phyloP scores from a whole-genome alignment of 1,140 invertebrate species.

The Platyura marginata region DNA sequence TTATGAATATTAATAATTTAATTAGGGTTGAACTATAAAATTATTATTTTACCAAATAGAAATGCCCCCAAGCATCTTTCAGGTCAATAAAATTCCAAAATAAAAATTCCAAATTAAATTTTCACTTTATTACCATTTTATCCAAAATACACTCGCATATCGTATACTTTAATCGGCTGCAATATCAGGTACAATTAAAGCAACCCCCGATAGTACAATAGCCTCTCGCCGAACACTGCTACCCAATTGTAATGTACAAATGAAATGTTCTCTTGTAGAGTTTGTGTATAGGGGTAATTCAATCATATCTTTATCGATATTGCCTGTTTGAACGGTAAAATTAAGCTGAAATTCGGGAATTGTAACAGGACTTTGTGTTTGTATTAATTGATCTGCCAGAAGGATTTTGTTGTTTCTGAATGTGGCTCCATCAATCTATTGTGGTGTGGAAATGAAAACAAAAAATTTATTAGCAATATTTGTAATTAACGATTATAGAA shows the following conservation, averaged over 20 bases:
- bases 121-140: too few species aligned
- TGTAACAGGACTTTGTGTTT: background rate
- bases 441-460: background rate
- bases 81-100: too few species aligned
- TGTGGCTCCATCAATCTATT: background rate
- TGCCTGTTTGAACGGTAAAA: constrained; percentile 3
- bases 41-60: too few species aligned
- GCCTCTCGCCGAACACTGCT: constrained; percentile 9
- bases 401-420: background rate
- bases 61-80: too few species aligned
- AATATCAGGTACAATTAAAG: constrained; percentile 17
- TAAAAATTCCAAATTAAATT: too few species aligned
- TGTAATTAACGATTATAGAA: background rate
- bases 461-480: background rate
- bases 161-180: too few species aligned
- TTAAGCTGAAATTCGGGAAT: background rate
- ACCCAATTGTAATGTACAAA: constrained; percentile 14
- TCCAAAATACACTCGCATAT: too few species aligned
- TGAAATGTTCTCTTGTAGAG: constrained; percentile 11
- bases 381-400: background rate
- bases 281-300: constrained; percentile 15
- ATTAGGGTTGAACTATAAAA: too few species aligned
- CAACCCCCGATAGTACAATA: constrained; percentile 17
- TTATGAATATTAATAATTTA: too few species aligned
- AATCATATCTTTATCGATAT: constrained; percentile 2